Evolutionary conservation across 2,797 vertebrate genomes (phyloP), one percentile per base, ranked within the genome.

Genomic region (Tragopan temminckii): DNA sequence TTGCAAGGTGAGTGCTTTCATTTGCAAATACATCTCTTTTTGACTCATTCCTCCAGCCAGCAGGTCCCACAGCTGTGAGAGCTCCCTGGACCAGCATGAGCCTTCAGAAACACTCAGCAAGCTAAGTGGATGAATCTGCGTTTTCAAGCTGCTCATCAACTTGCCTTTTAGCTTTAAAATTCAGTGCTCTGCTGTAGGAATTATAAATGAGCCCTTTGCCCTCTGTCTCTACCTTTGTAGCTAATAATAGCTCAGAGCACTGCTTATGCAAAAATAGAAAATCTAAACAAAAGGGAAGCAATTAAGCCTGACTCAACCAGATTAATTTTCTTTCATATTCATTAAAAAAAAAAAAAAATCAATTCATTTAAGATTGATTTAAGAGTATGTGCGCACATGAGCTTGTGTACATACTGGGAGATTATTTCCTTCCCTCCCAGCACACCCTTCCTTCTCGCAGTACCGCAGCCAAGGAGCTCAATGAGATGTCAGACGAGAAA

Each of bases 401-500:
- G 80, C 79, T 62, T 68, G 64, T 82, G 91, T 91, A 75, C 89
- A 67, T 55, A 76, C 19, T 78, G 72, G 78, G 71, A 89, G 70
- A 84, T 80, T 62, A 93, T 90, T 95, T 88, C 89, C 83, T 88
- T 88, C 86, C 81, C 63, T 81, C 70, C 82, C 67, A 81, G 81
- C 70, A 75, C 69, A 89, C 80, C 70, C 85, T 76, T 88, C 46
- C 80, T 81, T 82, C 76, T 71, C 63, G 78, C 89, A 88, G 68
- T 17, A 69, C 77, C 0, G 7, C 74, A 95, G 96, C 88, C 96
- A 96, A 88, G 72, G 75, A 77, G 72, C 84, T 92, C 92, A 80
- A 75, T 59, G 81, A 91, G 91, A 95, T 91, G 90, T 94, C 91
- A 94, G 90, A 94, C 77, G 85, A 93, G 86, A 92, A 90, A 94